phyloP scores from a whole-genome alignment of 2,888 invertebrate species.

The Himalopsyche tibetana region DNA sequence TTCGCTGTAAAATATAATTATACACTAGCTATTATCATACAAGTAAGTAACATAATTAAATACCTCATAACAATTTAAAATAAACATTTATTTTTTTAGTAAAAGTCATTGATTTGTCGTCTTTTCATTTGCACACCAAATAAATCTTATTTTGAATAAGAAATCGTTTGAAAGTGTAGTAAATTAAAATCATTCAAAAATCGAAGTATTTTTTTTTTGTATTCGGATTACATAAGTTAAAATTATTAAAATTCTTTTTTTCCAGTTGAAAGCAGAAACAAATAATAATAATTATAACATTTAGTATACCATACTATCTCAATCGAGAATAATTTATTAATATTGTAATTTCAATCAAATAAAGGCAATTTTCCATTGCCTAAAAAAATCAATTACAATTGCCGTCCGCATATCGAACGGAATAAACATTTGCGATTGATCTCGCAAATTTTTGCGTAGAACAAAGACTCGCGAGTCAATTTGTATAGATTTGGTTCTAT shows the following conservation, averaged over 20 bases:
- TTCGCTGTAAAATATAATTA: conserved; percentile 7
- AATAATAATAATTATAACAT: neutral
- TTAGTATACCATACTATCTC: conserved; percentile 15
- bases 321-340: conserved; percentile 14
- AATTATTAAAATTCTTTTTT: neutral
- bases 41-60: neutral
- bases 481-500: conserved; percentile 17
- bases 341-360: neutral
- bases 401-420: conserved; percentile 22
- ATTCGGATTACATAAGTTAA: too few relatives aligned
- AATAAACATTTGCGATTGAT: conserved; percentile 18
- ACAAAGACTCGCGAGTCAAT: conserved; percentile 3
- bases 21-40: conserved; percentile 24
- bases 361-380: neutral
- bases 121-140: too few relatives aligned
- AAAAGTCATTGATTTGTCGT: too few relatives aligned
- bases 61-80: neutral
- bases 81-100: too few relatives aligned
- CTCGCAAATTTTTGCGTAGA: conserved; percentile 25
- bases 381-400: conserved; percentile 31
- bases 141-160: too few relatives aligned
- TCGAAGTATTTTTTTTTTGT: too few relatives aligned
- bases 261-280: conserved; percentile 41
- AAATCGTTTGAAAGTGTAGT: too few relatives aligned
- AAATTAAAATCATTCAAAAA: too few relatives aligned